Evolutionary conservation across 2,113 vertebrate species (phyloP).

Genomic region (Sander vitreus): DNA sequence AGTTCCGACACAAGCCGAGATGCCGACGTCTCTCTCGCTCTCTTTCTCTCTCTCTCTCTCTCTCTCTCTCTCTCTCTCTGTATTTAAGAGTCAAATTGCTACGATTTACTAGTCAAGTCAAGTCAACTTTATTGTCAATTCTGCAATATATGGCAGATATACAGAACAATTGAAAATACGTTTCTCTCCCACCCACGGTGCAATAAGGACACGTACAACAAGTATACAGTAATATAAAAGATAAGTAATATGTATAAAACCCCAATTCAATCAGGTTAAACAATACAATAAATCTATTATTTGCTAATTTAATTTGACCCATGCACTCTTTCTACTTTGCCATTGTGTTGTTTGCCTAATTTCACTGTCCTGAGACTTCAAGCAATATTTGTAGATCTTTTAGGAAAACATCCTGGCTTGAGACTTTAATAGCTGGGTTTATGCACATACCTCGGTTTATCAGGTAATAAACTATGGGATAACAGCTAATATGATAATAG

Average conservation of each 20-base stretch:
- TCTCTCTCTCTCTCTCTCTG: too few species aligned
- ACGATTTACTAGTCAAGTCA: neutral
- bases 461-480: conserved; percentile 45
- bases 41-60: too few species aligned
- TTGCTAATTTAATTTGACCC: neutral
- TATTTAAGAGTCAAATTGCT: neutral
- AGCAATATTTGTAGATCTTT: conserved; percentile 38
- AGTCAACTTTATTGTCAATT: too few species aligned
- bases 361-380: conserved; percentile 8
- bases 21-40: neutral
- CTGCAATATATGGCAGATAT: too few species aligned
- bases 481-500: conserved; percentile 46
- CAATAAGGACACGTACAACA: too few species aligned
- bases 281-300: neutral
- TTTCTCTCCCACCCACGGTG: too few species aligned
- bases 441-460: conserved; percentile 24
- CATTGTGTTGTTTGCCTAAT: neutral
- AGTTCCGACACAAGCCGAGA: conserved; percentile 29
- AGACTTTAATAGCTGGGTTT: conserved; percentile 45
- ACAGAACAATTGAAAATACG: too few species aligned
- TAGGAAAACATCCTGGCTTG: conserved; percentile 30
- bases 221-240: too few species aligned
- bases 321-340: neutral
- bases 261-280: neutral
- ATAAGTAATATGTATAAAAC: too few species aligned